Evolutionary conservation across 2,888 invertebrate species (phyloP).

Genomic region (Sinopyrophorus schimmeli): DNA sequence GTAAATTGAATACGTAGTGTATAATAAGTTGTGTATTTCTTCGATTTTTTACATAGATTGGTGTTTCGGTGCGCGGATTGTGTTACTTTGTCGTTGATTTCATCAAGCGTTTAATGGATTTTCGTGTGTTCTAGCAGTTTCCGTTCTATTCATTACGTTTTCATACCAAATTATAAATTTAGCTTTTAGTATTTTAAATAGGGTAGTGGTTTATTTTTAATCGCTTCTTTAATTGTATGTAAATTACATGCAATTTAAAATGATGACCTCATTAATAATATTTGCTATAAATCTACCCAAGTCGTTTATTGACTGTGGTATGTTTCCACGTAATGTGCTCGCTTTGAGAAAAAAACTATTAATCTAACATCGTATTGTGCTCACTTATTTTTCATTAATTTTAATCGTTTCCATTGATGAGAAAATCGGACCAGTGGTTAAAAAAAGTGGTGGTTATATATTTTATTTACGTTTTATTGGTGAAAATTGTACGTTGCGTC

Average conservation of each 20-base stretch:
- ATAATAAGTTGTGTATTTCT: constrained; percentile 22
- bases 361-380: too few species aligned
- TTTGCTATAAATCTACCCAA: not conserved
- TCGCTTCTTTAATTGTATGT: not conserved
- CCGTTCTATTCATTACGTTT: constrained; percentile 20
- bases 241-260: constrained; percentile 4
- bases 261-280: not conserved
- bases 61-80: constrained; percentile 15
- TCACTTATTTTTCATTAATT: too few species aligned
- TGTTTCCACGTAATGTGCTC: too few species aligned
- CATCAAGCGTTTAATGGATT: constrained; percentile 21
- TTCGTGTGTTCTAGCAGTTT: constrained; percentile 22
- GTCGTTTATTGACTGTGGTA: too few species aligned
- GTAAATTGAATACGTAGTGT: constrained; percentile 14
- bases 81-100: constrained; percentile 10
- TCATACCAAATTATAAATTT: constrained; percentile 12
- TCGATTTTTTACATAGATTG: constrained; percentile 6
- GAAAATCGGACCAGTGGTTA: too few species aligned
- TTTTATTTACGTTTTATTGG: constrained; percentile 3
- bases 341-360: too few species aligned
- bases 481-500: constrained; percentile 29
- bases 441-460: too few species aligned
- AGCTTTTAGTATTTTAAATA: constrained; percentile 11
- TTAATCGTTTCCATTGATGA: too few species aligned
- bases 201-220: constrained; percentile 10